phyloP scores from a whole-genome alignment of 2,888 invertebrate genomes.

The Drosophila sordidula region DNA sequence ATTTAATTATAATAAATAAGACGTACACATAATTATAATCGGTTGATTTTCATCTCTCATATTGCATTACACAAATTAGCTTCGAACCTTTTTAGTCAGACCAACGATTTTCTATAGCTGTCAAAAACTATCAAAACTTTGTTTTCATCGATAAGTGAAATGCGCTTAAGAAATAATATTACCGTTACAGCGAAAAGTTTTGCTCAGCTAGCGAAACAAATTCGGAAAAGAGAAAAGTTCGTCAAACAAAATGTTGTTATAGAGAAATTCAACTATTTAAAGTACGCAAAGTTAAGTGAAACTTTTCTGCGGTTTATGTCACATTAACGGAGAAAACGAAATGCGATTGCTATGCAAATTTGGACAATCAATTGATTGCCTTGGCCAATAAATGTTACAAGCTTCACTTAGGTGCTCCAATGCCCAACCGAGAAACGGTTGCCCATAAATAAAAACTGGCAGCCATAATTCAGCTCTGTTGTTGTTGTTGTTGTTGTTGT shows the following conservation, averaged over 20 bases:
- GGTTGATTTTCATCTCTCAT: background rate
- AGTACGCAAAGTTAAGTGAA: background rate
- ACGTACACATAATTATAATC: background rate
- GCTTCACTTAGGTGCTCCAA: constrained; percentile 18
- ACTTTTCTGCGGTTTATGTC: constrained; percentile 4
- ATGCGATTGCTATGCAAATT: constrained; percentile 26
- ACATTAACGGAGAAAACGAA: constrained; percentile 15
- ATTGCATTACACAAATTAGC: background rate
- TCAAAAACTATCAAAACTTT: background rate
- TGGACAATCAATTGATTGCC: constrained; percentile 31
- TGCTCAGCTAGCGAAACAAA: background rate
- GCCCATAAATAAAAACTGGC: constrained; percentile 51
- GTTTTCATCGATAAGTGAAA: background rate
- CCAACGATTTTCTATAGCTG: background rate
- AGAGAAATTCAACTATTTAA: background rate
- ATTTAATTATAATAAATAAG: background rate
- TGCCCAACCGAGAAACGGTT: constrained; percentile 20
- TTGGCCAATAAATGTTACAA: constrained; percentile 34
- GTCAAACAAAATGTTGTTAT: background rate
- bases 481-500: constrained; percentile 18
- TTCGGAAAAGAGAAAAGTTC: background rate
- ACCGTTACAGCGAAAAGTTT: background rate
- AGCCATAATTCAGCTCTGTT: constrained; percentile 51
- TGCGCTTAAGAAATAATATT: background rate
- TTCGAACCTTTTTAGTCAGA: background rate